Conservation (phyloP, 2,888 invertebrate species). For the Rotaria magnacalcarata region DNA sequence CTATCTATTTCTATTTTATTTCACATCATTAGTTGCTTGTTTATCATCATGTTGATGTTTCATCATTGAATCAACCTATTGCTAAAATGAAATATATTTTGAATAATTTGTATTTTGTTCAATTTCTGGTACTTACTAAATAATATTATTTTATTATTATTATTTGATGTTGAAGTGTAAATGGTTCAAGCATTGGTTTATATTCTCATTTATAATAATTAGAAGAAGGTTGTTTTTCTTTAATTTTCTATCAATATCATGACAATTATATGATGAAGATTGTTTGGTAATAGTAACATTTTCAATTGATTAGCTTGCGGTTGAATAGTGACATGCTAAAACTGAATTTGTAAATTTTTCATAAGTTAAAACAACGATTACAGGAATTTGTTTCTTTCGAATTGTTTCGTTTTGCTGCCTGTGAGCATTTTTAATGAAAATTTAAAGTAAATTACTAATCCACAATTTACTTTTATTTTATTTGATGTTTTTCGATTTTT, state of each 20-base stretch:
- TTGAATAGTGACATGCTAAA: not conserved
- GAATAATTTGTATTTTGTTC: not conserved
- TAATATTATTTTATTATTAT: not conserved
- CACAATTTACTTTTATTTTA: too few species aligned
- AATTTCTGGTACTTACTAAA: not conserved
- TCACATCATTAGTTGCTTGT: too few species aligned
- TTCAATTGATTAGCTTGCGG: not conserved
- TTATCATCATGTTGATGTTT: constrained; percentile 23
- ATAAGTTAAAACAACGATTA: not conserved
- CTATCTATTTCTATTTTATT: not conserved
- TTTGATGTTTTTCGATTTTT: too few species aligned
- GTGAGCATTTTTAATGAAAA: too few species aligned
- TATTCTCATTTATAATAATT: not conserved
- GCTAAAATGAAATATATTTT: not conserved
- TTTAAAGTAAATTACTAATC: too few species aligned
- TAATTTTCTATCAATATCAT: not conserved
- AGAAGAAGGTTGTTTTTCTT: not conserved
- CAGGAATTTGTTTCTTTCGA: too few species aligned
- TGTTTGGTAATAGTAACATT: not conserved
- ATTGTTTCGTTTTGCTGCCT: too few species aligned
- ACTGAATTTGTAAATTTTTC: not conserved
- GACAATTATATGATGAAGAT: constrained; percentile 1
- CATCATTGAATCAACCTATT: constrained; percentile 2
- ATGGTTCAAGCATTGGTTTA: not conserved
- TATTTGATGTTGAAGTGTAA: not conserved